A percentile compares a stretch with the other conserved stretches of the same genome.
Conservation (phyloP, 2,888 invertebrate species). For the Helicoverpa assulta region DNA sequence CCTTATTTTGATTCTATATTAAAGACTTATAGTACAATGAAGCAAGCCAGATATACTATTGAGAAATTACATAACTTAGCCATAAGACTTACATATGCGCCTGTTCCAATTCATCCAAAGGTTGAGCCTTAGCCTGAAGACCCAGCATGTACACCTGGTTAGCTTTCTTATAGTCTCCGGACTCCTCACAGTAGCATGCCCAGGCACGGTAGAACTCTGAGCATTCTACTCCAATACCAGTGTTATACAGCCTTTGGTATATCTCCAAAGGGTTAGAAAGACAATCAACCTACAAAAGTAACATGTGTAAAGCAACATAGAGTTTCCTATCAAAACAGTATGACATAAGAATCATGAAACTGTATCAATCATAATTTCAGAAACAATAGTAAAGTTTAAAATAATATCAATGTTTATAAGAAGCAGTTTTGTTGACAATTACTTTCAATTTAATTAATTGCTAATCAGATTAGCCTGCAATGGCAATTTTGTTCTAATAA, state of each 20-base stretch:
- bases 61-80: not conserved
- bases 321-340: not conserved
- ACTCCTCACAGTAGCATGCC: slow-evolving; percentile 96
- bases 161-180: slow-evolving; percentile 95
- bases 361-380: not conserved
- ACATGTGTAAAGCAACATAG: not conserved
- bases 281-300: slow-evolving; percentile 92
- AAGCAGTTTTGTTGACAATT: not conserved
- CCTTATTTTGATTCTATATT: too few species aligned
- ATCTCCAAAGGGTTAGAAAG: slow-evolving; percentile 94
- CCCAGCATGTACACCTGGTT: slow-evolving; percentile 95
- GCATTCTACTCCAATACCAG: slow-evolving; percentile 95
- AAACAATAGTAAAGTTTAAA: not conserved
- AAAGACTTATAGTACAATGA: not conserved
- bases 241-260: slow-evolving; percentile 94
- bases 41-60: not conserved
- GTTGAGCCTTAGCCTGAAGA: slow-evolving; percentile 94
- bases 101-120: slow-evolving; percentile 93
- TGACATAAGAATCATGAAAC: not conserved
- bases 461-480: slow-evolving; percentile 15
- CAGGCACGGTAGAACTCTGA: slow-evolving; percentile 97
- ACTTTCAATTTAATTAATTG: not conserved
- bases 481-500: not conserved
- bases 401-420: not conserved
- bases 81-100: slow-evolving; percentile 92